Evolutionary conservation across 1,140 invertebrate genomes (phyloP).

Genomic region (Heliconius eleuchia): DNA sequence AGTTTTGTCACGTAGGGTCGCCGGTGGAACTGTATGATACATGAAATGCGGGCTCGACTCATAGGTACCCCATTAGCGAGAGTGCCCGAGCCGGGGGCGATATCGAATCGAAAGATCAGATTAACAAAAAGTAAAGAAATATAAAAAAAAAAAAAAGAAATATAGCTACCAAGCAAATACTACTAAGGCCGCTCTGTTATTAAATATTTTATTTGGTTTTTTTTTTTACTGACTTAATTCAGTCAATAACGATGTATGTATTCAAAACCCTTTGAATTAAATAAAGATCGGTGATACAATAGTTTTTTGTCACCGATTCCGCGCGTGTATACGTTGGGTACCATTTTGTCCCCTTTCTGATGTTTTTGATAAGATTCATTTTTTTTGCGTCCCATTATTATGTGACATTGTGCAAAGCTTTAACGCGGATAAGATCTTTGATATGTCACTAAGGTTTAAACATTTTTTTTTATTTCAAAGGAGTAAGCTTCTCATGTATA

Average conservation of each 20-base stretch:
- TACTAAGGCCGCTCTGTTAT: slow-evolving; percentile 72
- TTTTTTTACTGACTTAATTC: slow-evolving; percentile 70
- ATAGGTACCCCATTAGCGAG: slow-evolving; percentile 78
- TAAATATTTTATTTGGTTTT: slow-evolving; percentile 76
- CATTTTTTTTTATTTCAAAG: slow-evolving; percentile 61
- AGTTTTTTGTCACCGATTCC: slow-evolving; percentile 65
- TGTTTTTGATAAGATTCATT: slow-evolving; percentile 76
- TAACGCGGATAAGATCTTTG: slow-evolving; percentile 75
- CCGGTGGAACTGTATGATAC: slow-evolving; percentile 58
- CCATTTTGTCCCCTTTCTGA: slow-evolving; percentile 68
- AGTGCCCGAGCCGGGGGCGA: slow-evolving; percentile 68
- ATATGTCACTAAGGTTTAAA: slow-evolving; percentile 72
- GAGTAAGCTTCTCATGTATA: slow-evolving; percentile 64
- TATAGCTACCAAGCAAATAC: slow-evolving; percentile 50
- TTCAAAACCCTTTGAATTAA: slow-evolving; percentile 70
- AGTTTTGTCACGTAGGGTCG: slow-evolving; percentile 80
- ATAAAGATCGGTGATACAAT: slow-evolving; percentile 54
- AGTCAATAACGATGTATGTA: slow-evolving; percentile 57
- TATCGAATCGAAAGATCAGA: slow-evolving; percentile 75
- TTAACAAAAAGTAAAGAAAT: slow-evolving; percentile 72
- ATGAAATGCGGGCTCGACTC: slow-evolving; percentile 75
- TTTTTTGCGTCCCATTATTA: slow-evolving; percentile 69
- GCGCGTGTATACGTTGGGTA: slow-evolving; percentile 59
- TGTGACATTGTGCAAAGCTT: slow-evolving; percentile 72
- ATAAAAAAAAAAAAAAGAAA: slow-evolving; percentile 67